Evolutionary conservation across 2,888 invertebrate species (phyloP), one percentile per base, ranked within the genome.

Genomic region (Coleophora flavipennella): DNA sequence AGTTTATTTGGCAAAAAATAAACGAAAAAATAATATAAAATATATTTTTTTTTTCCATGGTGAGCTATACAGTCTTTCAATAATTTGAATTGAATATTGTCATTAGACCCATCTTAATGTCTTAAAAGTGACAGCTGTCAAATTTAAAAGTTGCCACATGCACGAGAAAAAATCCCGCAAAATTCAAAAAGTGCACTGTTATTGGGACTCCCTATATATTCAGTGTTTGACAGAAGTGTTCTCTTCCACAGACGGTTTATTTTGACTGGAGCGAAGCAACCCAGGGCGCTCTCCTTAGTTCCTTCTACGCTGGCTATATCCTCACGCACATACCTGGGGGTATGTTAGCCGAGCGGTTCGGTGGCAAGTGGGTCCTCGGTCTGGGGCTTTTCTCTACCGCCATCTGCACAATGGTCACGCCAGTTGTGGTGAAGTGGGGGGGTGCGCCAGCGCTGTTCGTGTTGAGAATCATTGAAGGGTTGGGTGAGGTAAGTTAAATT

Each of bases 251-350:
- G 73, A 13, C 47, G 1, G 44, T 59, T 2, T 41, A 69, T 10
- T 91, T 89, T 54, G 87, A 90, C 35, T 93, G 93, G 93, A 87
- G 87, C 36, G 89, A 90, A 67, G 73, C 86, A 13, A 86, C 89
- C 1, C 91, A 92, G 76, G 94, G 94, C 0, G 59, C 92, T n/a
- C 88, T 94, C 9, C 78, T 95, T 1, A 90, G 92, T 11, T 89
- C 93, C 0, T 95, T 95, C 67, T 95, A 93, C 74, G 94, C 92
- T 79, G 94, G 95, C 1, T 95, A 95, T 65, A 88, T 94, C 1
- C 41, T 94, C 0, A 94, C 94, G 0, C 95, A 95, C 55, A 69
- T 95, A 9, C 95, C 95, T 0, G 95, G 94, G 20, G 95, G 94
- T 26, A 87, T 92, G 62, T 57, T 95, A 38, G 91, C 95, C 0